Evolutionary conservation across 2,113 vertebrate genomes (phyloP), one percentile per base, ranked within the genome.

Genomic region (Sander vitreus): DNA sequence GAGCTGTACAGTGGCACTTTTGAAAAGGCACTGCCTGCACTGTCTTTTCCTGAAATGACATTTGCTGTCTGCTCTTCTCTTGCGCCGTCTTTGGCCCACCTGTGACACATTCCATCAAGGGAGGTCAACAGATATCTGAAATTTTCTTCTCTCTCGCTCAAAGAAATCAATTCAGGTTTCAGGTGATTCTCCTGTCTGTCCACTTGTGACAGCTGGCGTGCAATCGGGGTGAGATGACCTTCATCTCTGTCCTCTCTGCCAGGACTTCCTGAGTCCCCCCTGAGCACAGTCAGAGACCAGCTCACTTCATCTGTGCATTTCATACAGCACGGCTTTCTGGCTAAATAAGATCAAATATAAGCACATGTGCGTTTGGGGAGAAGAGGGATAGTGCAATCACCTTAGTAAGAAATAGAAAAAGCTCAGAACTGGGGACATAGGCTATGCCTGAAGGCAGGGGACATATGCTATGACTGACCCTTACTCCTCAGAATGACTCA

Each of bases 151-250:
- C 78, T 83, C 73, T 82, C 76, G 11, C 80, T 90, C 78, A 89
- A 83, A 93, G 71, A 90, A 93, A 94, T 94, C 91, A 90, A 93
- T 94, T 94, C 83, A 73, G 89, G 91, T 91, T 91, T 92, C 76
- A 88, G 91, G 90, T 94, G 91, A 94, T 90, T 94, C 85, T 92
- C 74, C 83, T 73, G 85, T 80, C 89, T 70, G 83, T 93, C 83
- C 88, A 78, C 73, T 84, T 70, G 74, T 90, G 94, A 92, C 91
- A 93, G 90, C 85, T 81, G 87, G 84, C 78, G 1, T 3, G 15
- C 74, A 71, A 83, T 84, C 63, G 19, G 71, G 81, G 80, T 89
- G 83, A 91, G 81, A 57, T 47, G 89, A 93, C 92, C 93, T 92
- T 93, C 89, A 91, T 89, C 88, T 81, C 57, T 54, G 87, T 89